A percentile compares a stretch with the other conserved stretches of the same genome.
Evolutionary conservation across 2,888 invertebrate genomes (phyloP).

Genomic region (Sussaba pulchella): DNA sequence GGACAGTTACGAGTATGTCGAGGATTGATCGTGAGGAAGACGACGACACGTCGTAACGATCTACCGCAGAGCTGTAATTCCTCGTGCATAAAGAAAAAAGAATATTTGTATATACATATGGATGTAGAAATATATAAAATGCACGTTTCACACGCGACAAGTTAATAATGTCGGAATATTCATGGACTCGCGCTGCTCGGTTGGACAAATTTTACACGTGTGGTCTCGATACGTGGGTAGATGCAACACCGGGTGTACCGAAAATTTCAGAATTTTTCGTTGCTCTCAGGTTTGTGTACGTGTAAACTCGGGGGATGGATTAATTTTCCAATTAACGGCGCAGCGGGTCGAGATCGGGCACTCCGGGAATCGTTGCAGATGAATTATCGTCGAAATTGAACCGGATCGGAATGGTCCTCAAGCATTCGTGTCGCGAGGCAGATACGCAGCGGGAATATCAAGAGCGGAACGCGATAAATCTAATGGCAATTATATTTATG

Average conservation of each 20-base stretch:
- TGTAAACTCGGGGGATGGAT: conserved; percentile 73
- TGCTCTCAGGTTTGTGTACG: conserved; percentile 68
- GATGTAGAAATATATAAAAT: too few species aligned
- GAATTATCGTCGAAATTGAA: conserved; percentile 78
- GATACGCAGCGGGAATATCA: conserved; percentile 49
- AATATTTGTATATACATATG: too few species aligned
- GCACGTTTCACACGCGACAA: conserved; percentile 61
- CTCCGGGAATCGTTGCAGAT: conserved; percentile 70
- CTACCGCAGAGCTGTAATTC: conserved; percentile 28
- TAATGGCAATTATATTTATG: conserved; percentile 65
- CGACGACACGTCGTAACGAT: conserved; percentile 63
- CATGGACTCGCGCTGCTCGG: conserved; percentile 3
- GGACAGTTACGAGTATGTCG: conserved; percentile 28
- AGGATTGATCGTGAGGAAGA: conserved; percentile 66
- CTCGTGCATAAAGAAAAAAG: neutral
- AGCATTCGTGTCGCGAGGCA: conserved; percentile 17
- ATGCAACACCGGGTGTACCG: conserved; percentile 40
- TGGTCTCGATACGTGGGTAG: conserved; percentile 20
- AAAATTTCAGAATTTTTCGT: conserved; percentile 71
- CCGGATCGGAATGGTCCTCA: conserved; percentile 70
- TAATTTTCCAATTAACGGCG: conserved; percentile 79
- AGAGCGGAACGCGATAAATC: conserved; percentile 60
- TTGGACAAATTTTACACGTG: conserved; percentile 31
- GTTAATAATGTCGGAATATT: conserved; percentile 62
- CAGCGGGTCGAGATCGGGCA: conserved; percentile 73